Base-by-base conservation (phyloP, 2,888 invertebrate genomes). In the Meteorus colon region DNA sequence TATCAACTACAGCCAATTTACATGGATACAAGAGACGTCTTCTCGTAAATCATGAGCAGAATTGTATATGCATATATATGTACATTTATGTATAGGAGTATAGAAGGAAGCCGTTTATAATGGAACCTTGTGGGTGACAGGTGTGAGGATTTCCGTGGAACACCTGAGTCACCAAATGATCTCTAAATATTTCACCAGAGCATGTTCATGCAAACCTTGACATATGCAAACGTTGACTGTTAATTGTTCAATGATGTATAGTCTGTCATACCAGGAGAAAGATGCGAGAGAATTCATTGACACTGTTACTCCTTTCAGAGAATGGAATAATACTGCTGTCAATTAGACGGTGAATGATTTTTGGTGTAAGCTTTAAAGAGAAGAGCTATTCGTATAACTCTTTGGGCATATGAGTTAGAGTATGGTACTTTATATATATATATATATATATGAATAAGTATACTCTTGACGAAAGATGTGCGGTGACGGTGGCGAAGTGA, bases 91-190 rank as follows among this genome's bases (percentile, higher is more conserved):
- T 62, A 29, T 62, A 31, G 14, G 31, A 62, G 31, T 31, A 27
- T 29, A 62, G 65, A 69, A 55, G 69, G 69, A 69, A 69, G 69
- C 27, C 69, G 69, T 69, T 51, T 55, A 69, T 69, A 69, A 69
- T 69, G 69, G 51, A 69, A 51, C 34, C 31, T 48, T 31, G 51
- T 16, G 69, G 69, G 69, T 69, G 69, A 69, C 69, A 69, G 69
- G 69, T 69, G 69, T 51, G 69, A 69, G 67, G 69, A 55, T 69
- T 55, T 51, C 31, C 69, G 37, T 48, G 27, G 34, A 31, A 69
- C 69, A 69, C 69, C 69, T 69, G 69, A 69, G 69, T 31, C 69
- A 55, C 27, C 69, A 69, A 69, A 69, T 51, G 31, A 67, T 27
- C 24, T 45, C 41, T 45, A 67, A 69, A 69, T 69, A 69, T 51